These are phyloP conservation scores for Grammomys dolichurus DNA, from an alignment of 2,113 vertebrate genomes.

Conservation along the genomic window DNA sequence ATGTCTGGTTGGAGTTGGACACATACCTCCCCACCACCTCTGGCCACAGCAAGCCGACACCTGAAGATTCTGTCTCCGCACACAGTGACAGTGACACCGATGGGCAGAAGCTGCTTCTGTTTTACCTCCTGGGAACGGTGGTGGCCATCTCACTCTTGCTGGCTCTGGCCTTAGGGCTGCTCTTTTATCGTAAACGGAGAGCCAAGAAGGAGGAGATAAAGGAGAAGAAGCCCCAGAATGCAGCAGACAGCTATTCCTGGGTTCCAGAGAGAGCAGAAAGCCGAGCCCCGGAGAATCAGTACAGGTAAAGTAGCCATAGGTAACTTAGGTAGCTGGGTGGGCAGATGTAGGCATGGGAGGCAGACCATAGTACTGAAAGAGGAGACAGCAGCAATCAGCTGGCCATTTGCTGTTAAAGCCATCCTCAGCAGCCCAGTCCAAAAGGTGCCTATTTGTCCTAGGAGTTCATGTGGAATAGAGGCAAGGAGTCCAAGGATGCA, in stretches of 20 bases:
- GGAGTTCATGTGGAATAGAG: not conserved
- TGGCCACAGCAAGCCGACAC: not conserved
- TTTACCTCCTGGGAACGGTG: conserved; percentile 87
- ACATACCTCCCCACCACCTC: not conserved
- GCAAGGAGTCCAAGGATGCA: not conserved
- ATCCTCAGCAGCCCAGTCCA: too few species aligned
- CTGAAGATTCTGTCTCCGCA: not conserved
- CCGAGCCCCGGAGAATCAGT: conserved; percentile 73
- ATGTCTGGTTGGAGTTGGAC: not conserved
- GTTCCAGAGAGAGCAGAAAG: conserved; percentile 83
- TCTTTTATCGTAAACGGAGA: conserved; percentile 83
- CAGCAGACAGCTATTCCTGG: conserved; percentile 88
- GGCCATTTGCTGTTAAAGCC: not conserved
- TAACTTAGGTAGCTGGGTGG: too few species aligned
- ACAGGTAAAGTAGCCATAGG: conserved; percentile 81
- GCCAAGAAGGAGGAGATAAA: conserved; percentile 76
- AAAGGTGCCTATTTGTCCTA: fast-evolving
- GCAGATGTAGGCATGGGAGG: not conserved
- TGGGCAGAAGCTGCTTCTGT: conserved; percentile 84
- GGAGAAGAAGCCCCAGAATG: conserved; percentile 70
- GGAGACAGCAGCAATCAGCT: not conserved
- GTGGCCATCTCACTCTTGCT: conserved; percentile 85
- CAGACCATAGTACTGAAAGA: not conserved
- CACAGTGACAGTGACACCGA: not conserved
- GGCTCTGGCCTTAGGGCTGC: conserved; percentile 83